phyloP scores from a whole-genome alignment of 2,888 invertebrate species.

The Cheilosia soror region DNA sequence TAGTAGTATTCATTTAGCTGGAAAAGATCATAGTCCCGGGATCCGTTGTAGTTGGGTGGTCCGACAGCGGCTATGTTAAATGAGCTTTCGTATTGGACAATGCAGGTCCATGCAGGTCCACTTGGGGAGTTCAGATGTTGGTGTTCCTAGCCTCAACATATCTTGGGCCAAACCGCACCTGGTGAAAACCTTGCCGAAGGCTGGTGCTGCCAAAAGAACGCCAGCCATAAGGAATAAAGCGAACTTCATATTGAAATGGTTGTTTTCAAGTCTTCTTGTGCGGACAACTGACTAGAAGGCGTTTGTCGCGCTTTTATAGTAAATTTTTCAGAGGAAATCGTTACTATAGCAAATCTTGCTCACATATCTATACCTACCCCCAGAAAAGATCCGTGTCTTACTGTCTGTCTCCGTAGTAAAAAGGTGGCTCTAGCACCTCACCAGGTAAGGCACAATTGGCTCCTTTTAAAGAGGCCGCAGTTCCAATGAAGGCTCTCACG shows the following conservation, averaged over 20 bases:
- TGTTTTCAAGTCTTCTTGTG: neutral
- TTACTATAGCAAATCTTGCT: too few relatives aligned
- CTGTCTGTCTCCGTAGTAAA: too few relatives aligned
- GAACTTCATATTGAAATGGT: slow-evolving; percentile 29
- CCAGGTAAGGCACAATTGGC: too few relatives aligned
- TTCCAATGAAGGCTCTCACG: too few relatives aligned
- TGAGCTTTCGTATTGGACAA: slow-evolving; percentile 80
- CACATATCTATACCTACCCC: too few relatives aligned
- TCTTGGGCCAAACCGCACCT: slow-evolving; percentile 81
- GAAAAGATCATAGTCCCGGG: slow-evolving; percentile 83
- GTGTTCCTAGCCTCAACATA: slow-evolving; percentile 81
- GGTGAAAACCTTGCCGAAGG: slow-evolving; percentile 77
- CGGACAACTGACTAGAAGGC: neutral
- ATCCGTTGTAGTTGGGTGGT: slow-evolving; percentile 84
- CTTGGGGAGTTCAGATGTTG: slow-evolving; percentile 79
- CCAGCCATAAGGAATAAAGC: slow-evolving; percentile 39
- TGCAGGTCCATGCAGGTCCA: slow-evolving; percentile 82
- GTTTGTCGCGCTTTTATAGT: too few relatives aligned
- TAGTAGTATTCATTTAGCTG: too few relatives aligned
- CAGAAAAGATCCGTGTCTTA: too few relatives aligned
- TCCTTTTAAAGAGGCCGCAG: too few relatives aligned
- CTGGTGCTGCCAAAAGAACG: slow-evolving; percentile 75
- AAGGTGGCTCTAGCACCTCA: too few relatives aligned
- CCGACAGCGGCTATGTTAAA: slow-evolving; percentile 84
- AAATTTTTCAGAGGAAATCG: too few relatives aligned